Evolutionary conservation across 2,888 invertebrate genomes (phyloP), one percentile per base, ranked within the genome.

Genomic region (Catocala fraxini): DNA sequence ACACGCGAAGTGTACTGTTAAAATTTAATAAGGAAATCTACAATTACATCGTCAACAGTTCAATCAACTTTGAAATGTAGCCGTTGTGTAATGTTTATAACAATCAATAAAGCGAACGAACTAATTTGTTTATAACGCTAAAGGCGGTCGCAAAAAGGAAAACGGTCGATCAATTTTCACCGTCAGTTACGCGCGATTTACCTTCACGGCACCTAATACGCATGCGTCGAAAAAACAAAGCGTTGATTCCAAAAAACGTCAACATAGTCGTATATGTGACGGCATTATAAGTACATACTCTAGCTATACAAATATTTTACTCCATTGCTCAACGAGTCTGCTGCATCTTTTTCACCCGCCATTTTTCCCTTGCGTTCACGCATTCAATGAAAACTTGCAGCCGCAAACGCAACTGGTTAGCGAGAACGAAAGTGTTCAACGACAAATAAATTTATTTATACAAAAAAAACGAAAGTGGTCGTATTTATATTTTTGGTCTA

Each of bases 371-470:
- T 81, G 79, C 77, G 73, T 68, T 68, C 60, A 63, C 56, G 60
- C 65, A 12, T 48, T 71, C 69, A 75, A 73, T 74, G 63, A 73
- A 76, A 77, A 73, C 61, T 59, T 54, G 51, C 66, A 63, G 64
- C 55, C 56, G 67, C 65, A 54, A 56, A 58, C 65, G 63, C 65
- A 68, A 71, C 77, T 63, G 65, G 70, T 72, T 75, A 66, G 72
- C 65, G 79, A 85, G 80, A 87, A 84, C 68, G 88, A 88, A 89
- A 88, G 90, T 86, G 77, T 77, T 67, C 61, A 33, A 57, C 49
- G 54, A 71, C 59, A 49, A 60, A 59, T 56, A 49, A 57, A 64
- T 48, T 34, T 67, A 58, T 25, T 49, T 48, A 41, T 52, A 39
- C 35, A 9, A 39, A 52, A 60, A 56, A 59, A 45, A 65, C 42